phyloP scores from a whole-genome alignment of 2,888 invertebrate species.

The Acheta domesticus region DNA sequence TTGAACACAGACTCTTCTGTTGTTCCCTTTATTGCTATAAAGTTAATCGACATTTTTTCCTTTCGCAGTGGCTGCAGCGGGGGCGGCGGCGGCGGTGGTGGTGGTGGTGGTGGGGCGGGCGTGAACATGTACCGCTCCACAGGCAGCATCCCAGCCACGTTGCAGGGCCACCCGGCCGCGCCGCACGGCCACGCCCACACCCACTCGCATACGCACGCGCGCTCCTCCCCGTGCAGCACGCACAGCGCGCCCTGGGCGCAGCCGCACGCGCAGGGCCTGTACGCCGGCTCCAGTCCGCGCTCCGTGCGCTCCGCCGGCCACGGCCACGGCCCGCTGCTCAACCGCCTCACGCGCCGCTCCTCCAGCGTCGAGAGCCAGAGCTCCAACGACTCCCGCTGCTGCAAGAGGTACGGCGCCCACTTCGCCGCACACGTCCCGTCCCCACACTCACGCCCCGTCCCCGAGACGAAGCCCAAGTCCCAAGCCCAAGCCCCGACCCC shows the following conservation, averaged over 20 bases:
- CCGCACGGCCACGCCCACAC: neutral
- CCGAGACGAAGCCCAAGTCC: neutral
- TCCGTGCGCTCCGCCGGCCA: constrained; percentile 69
- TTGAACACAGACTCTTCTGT: too few relatives aligned
- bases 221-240: neutral
- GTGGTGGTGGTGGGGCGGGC: neutral
- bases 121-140: constrained; percentile 12
- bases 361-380: constrained; percentile 88
- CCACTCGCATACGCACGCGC: neutral
- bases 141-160: neutral
- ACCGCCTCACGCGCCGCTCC: constrained; percentile 46
- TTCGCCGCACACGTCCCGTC: too few relatives aligned
- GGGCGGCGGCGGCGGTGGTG: neutral
- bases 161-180: neutral
- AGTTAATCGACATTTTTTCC: neutral
- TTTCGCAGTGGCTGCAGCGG: neutral
- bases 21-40: too few relatives aligned
- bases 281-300: constrained; percentile 74
- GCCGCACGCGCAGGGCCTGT: constrained; percentile 55
- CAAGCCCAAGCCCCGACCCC: too few relatives aligned
- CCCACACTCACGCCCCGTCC: too few relatives aligned
- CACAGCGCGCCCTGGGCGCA: constrained; percentile 9
- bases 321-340: constrained; percentile 39
- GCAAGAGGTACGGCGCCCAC: constrained; percentile 46
- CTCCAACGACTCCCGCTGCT: constrained; percentile 77